Conservation (phyloP, 2,888 invertebrate species). For the Pyrgus malvae region DNA sequence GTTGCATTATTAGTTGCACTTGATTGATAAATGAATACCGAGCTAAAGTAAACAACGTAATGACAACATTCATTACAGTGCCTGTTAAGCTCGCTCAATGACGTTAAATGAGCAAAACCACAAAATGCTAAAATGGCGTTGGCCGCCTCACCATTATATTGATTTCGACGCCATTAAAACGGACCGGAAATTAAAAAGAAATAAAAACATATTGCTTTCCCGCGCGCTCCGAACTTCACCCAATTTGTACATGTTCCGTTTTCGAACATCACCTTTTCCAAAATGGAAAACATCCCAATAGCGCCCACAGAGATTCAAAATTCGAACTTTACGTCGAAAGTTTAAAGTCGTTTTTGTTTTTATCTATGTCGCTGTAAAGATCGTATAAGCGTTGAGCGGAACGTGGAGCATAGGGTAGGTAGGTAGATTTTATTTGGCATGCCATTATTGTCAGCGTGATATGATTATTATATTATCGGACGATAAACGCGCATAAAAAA, state of each 20-base stretch:
- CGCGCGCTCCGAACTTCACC: conserved; percentile 74
- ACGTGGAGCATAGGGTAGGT: conserved; percentile 69
- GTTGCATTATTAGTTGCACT: conserved; percentile 14
- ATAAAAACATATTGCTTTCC: conserved; percentile 81
- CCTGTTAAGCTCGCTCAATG: conserved; percentile 52
- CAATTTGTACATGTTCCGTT: conserved; percentile 76
- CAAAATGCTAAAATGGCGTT: conserved; percentile 75
- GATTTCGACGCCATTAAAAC: conserved; percentile 80
- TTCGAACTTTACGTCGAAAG: conserved; percentile 21
- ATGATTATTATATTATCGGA: conserved; percentile 80
- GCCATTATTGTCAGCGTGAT: conserved; percentile 78
- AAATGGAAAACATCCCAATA: conserved; percentile 46
- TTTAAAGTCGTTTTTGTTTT: conserved; percentile 24
- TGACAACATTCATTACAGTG: conserved; percentile 58
- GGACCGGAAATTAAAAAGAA: conserved; percentile 81
- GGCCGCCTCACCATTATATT: conserved; percentile 75
- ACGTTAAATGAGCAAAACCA: conserved; percentile 77
- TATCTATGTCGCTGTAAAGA: conserved; percentile 34
- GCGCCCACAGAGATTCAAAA: conserved; percentile 24
- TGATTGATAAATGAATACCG: conserved; percentile 40
- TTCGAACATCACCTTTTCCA: conserved; percentile 61
- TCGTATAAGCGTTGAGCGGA: conserved; percentile 43
- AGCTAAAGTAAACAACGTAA: conserved; percentile 46
- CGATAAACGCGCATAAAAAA: conserved; percentile 78
- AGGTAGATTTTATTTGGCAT: conserved; percentile 79